Conservation (phyloP, 2,113 vertebrate genomes). For the Toxotes chatareus region DNA sequence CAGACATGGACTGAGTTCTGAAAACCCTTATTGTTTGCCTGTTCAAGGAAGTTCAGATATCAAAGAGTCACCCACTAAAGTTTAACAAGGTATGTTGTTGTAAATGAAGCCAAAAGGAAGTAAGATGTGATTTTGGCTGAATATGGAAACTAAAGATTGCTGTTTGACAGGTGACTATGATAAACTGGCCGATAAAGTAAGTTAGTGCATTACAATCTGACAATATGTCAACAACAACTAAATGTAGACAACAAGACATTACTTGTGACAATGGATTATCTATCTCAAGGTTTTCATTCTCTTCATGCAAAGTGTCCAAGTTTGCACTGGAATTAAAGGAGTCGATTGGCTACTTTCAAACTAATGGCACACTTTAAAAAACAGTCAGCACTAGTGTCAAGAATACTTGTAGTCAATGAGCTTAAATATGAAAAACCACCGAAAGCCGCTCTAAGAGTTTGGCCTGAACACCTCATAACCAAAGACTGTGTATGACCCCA, state of each 20-base stretch:
- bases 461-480: constrained; percentile 32
- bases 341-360: not conserved
- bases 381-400: not conserved
- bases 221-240: not conserved
- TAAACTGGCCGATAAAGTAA: not conserved
- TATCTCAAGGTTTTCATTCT: not conserved
- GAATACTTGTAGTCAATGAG: not conserved
- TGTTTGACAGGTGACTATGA: not conserved
- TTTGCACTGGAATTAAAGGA: not conserved
- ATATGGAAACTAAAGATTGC: not conserved
- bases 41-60: not conserved
- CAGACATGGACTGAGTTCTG: not conserved
- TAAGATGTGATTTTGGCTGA: not conserved
- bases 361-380: not conserved
- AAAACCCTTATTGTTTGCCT: not conserved
- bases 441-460: constrained; percentile 3
- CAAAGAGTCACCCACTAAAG: not conserved
- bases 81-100: not conserved
- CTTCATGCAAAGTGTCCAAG: not conserved
- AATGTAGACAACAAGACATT: not conserved
- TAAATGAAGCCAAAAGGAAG: not conserved
- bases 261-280: not conserved
- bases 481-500: constrained; percentile 3
- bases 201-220: not conserved
- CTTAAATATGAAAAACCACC: not conserved